phyloP scores from a whole-genome alignment of 1,140 invertebrate species.

The Bombus picipes region DNA sequence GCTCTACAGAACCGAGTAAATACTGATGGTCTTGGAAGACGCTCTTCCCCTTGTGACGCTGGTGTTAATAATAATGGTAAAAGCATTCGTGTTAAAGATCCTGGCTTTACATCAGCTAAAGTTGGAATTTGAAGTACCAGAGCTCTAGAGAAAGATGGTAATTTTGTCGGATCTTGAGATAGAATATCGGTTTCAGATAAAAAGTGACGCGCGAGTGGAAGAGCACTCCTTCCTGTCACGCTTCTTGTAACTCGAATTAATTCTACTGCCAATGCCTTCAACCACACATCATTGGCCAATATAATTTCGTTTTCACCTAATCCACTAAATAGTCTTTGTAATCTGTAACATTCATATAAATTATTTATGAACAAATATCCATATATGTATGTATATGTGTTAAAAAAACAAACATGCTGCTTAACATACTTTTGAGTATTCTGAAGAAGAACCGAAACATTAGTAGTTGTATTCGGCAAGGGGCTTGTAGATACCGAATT shows the following conservation, averaged over 20 bases:
- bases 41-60: constrained; percentile 77
- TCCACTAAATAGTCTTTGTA: constrained; percentile 93
- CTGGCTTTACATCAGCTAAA: constrained; percentile 93
- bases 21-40: constrained; percentile 78
- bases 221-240: constrained; percentile 84
- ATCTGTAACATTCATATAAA: constrained; percentile 77
- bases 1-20: constrained; percentile 86
- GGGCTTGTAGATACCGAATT: constrained; percentile 79
- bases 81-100: constrained; percentile 90
- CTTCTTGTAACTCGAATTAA: constrained; percentile 89
- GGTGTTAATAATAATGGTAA: constrained; percentile 88
- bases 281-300: constrained; percentile 91
- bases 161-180: constrained; percentile 76
- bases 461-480: constrained; percentile 81
- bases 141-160: constrained; percentile 88
- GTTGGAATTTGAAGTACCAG: constrained; percentile 90
- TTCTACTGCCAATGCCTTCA: constrained; percentile 92
- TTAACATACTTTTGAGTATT: constrained; percentile 86
- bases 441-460: constrained; percentile 86
- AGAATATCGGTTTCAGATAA: constrained; percentile 85
- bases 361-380: neutral
- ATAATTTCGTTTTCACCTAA: constrained; percentile 89
- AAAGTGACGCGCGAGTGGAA: constrained; percentile 86
- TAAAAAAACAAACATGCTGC: no score
- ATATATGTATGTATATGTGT: no score